Evolutionary conservation across 2,797 vertebrate species (phyloP), one percentile per base, ranked within the genome.

Genomic region (Phalanger gymnotis): DNA sequence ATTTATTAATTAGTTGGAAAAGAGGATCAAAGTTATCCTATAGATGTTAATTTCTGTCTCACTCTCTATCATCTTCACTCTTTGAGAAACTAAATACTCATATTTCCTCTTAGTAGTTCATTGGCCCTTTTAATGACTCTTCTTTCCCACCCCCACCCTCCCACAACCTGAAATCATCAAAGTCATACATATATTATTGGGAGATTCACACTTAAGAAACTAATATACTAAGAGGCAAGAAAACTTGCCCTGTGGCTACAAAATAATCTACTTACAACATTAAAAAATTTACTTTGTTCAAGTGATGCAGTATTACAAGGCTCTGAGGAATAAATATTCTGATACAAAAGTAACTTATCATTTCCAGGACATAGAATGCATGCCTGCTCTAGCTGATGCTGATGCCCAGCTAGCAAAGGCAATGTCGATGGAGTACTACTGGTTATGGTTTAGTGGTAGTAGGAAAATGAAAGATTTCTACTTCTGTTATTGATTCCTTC

Each of bases 101-200:
- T 7, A 95, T 98, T 98, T 96, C 28, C 94, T 93, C 90, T 96
- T 92, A 22, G 90, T 96, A 97, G 58, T 96, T 97, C 93, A 96
- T 53, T 95, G 96, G 92, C 47, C 94, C 93, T 95, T 95, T 93
- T 95, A 95, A 52, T 95, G 91, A 95, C 95, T 95, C 54, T 94
- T 94, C 47, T 91, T 54, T 11, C 27, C 52, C 0, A 90, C 10
- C 58, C 47, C 58, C 96, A 96, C 12, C 51, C 28, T 90, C 90
- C 28, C 31, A 34, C 90, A 40, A 16, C 28, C 27, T 31, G 28
- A 19, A 52, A 52, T 53, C 22, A 90, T 90, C 52, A 90, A n/a
- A n/a, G 16, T 54, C 93, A 94, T 25, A 10, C n/a, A 81, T 47
- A 25, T 40, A 81, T 94, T 57, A 0, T 0, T 96, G 96, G 34